Evolutionary conservation across 2,888 invertebrate species (phyloP).

Genomic region (Mycogona germanica): DNA sequence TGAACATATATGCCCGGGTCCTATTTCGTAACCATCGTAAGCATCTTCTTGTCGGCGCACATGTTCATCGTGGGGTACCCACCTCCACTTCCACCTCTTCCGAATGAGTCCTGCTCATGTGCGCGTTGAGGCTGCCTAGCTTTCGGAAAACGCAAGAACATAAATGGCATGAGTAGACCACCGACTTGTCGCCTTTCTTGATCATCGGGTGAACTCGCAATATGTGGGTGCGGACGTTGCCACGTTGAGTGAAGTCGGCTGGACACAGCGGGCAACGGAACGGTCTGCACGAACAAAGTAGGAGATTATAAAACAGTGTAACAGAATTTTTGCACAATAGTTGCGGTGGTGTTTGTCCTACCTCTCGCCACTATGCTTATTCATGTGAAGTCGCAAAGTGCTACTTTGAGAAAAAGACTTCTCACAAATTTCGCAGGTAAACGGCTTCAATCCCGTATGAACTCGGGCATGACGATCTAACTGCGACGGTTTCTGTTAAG

Average conservation of each 20-base stretch:
- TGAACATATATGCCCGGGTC: too few species aligned
- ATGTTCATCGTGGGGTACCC: too few species aligned
- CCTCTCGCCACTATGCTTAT: conserved; percentile 47
- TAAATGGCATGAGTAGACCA: conserved; percentile 48
- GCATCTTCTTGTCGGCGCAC: too few species aligned
- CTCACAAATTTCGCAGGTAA: conserved; percentile 44
- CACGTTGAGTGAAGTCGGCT: conserved; percentile 49
- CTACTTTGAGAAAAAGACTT: conserved; percentile 52
- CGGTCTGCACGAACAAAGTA: too few species aligned
- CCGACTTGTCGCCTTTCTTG: conserved; percentile 37
- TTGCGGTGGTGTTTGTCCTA: too few species aligned
- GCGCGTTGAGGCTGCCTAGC: conserved; percentile 52
- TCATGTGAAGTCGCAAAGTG: conserved; percentile 48
- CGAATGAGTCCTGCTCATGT: conserved; percentile 48
- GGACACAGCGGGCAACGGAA: conserved; percentile 49
- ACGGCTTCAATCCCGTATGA: conserved; percentile 51
- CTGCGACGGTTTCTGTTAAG: conserved; percentile 48
- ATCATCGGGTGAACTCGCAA: conserved; percentile 36
- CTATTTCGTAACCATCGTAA: too few species aligned
- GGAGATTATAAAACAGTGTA: too few species aligned
- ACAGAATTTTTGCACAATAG: too few species aligned
- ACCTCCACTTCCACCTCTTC: conserved; percentile 12
- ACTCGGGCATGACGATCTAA: conserved; percentile 49
- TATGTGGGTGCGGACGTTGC: conserved; percentile 45
- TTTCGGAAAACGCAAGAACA: conserved; percentile 55